These are phyloP conservation scores for Phoeniculus purpureus DNA, from an alignment of 2,797 vertebrate species.

Conservation along the genomic window DNA sequence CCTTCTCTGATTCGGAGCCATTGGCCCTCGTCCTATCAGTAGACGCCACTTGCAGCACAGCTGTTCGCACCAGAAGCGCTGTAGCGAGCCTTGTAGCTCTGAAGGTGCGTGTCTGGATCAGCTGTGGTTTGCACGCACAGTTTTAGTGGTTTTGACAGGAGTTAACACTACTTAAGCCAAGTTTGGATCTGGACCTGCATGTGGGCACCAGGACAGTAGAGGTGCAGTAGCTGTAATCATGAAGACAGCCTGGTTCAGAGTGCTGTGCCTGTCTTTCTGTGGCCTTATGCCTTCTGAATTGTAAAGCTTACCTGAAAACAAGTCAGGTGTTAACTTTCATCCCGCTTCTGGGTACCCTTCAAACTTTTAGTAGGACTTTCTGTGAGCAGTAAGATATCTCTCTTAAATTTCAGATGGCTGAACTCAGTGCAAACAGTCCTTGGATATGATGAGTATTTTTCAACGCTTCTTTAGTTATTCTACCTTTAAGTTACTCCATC, in stretches of 20 bases:
- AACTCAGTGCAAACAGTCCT: not conserved
- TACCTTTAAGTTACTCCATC: not conserved
- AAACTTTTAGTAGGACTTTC: not conserved
- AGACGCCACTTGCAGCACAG: constrained; percentile 83
- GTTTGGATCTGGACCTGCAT: not conserved
- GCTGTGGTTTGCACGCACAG: not conserved
- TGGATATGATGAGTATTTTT: not conserved
- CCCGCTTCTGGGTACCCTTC: not conserved
- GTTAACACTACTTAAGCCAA: not conserved
- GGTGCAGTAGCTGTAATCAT: not conserved
- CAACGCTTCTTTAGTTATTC: not conserved
- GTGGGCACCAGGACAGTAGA: not conserved
- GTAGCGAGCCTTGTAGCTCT: constrained; percentile 82
- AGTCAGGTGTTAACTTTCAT: not conserved
- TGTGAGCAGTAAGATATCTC: not conserved
- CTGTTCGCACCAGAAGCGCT: constrained; percentile 84
- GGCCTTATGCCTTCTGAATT: not conserved
- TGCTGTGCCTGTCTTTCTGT: not conserved
- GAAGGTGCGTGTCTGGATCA: constrained; percentile 73
- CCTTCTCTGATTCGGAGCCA: too few relatives aligned
- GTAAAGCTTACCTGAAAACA: not conserved
- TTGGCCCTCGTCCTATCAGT: too few relatives aligned
- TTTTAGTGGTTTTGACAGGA: not conserved
- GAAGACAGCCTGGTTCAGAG: not conserved
- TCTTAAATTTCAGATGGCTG: not conserved